Evolutionary conservation across 2,113 vertebrate species (phyloP), one percentile per base, ranked within the genome.

Genomic region (Petaurus breviceps): DNA sequence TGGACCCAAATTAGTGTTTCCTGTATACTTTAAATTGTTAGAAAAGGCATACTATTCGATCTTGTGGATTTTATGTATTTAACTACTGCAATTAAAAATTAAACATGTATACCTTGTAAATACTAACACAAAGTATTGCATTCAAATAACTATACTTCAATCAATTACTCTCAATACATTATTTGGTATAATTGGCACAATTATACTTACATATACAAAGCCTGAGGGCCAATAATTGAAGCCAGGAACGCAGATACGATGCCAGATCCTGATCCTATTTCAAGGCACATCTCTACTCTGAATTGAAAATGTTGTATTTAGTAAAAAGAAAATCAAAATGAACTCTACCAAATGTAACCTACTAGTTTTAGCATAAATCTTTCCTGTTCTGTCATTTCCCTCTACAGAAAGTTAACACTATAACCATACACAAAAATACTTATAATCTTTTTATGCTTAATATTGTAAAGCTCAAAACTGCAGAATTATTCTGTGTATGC

Each of bases 221-320:
- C 98, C 61, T 97, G 98, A 68, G 99, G 98, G 84, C 99, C 99
- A 0, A 99, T 95, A 93, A 99, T 31, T 11, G 99, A 99, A 2
- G 99, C 99, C 54, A 99, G 94, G 94, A 99, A 99, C 0, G 99
- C 95, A 1, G 99, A 99, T 49, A 99, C 99, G 57, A 99, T 99
- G 25, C 99, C 99, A 16, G 99, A 99, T 2, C 99, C 99, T 22
- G 99, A 99, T 92, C 99, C 99, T 90, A 99, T 99, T 98, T 99
- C 99, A 96, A 99, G 96, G 97, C 99, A 99, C 96, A 99, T 98
- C 89, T 98, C 98, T 24, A 98, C 96, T 94, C 99, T 99, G 91
- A 93, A 97, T 52, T 94, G 49, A 47, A 84, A 57, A 93, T 95
- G 52, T n/a, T 77, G n/a, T 51, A 90, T 93, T 31, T 50, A 97